Percentiles rank a stretch among this genome's conserved stretches.
Evolutionary conservation across 2,113 vertebrate genomes (phyloP).

Genomic region (Podarcis raffonei): DNA sequence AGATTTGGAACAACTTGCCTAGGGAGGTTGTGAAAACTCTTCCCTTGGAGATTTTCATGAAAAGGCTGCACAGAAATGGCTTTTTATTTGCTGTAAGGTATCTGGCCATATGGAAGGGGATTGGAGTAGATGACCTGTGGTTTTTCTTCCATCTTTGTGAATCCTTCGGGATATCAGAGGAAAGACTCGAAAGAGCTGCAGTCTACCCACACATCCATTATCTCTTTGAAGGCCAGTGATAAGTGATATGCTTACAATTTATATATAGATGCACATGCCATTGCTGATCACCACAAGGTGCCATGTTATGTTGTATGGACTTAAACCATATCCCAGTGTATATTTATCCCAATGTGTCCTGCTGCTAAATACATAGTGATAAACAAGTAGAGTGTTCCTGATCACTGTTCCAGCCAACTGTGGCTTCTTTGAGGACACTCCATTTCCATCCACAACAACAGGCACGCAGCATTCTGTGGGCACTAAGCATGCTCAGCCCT

Average conservation of each 20-base stretch:
- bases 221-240: neutral
- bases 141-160: constrained; percentile 5
- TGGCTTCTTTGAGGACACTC: neutral
- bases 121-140: neutral
- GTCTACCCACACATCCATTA: neutral
- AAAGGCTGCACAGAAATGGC: neutral
- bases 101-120: neutral
- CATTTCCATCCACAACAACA: neutral
- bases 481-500: neutral
- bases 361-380: neutral
- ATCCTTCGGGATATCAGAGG: neutral
- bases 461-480: neutral
- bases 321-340: neutral
- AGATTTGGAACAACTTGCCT: neutral
- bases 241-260: neutral
- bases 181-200: neutral
- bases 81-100: constrained; percentile 4
- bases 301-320: neutral
- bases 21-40: neutral
- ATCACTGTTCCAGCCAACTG: neutral
- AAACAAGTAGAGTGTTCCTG: neutral
- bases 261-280: neutral
- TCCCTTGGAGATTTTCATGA: neutral
- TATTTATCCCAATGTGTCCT: neutral
- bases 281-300: neutral